Conservation (phyloP, 1,140 invertebrate species). For the Aricia agestis region DNA sequence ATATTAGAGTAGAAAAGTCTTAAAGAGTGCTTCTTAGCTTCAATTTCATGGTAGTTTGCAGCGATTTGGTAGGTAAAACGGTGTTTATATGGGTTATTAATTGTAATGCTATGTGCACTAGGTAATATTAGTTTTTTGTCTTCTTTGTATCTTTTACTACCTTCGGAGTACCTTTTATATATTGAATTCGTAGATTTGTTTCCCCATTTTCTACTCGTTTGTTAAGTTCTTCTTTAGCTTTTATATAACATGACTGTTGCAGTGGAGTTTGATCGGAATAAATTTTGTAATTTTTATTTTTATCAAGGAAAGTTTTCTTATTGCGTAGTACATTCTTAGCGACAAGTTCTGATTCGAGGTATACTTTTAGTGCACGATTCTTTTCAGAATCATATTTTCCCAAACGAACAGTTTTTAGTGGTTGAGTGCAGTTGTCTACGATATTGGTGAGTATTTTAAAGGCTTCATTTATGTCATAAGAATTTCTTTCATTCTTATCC, state of each 20-base stretch:
- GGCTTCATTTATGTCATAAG: constrained; percentile 16
- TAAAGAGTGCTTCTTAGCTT: constrained; percentile 15
- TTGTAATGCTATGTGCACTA: constrained; percentile 21
- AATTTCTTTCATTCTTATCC: not conserved
- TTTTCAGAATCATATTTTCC: constrained; percentile 25
- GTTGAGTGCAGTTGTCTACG: constrained; percentile 22
- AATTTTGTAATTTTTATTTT: constrained; percentile 20
- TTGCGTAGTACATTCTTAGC: constrained; percentile 20
- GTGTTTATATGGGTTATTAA: not conserved
- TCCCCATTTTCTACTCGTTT: constrained; percentile 27
- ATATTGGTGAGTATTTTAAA: constrained; percentile 19
- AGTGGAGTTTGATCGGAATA: constrained; percentile 25
- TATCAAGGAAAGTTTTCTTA: constrained; percentile 12
- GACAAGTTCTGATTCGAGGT: constrained; percentile 6
- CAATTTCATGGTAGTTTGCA: constrained; percentile 22
- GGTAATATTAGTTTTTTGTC: constrained; percentile 16
- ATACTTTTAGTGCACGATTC: constrained; percentile 24
- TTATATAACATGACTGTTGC: constrained; percentile 24
- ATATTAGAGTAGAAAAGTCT: constrained; percentile 30
- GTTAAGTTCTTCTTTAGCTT: constrained; percentile 26
- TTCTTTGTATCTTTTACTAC: constrained; percentile 26
- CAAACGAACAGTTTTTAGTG: constrained; percentile 27
- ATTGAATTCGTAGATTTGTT: constrained; percentile 31
- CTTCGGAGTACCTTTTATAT: constrained; percentile 32
- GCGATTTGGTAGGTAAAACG: constrained; percentile 1